These are phyloP conservation scores for Brachionichthys hirsutus DNA, from an alignment of 2,113 vertebrate genomes.

Conservation along the genomic window DNA sequence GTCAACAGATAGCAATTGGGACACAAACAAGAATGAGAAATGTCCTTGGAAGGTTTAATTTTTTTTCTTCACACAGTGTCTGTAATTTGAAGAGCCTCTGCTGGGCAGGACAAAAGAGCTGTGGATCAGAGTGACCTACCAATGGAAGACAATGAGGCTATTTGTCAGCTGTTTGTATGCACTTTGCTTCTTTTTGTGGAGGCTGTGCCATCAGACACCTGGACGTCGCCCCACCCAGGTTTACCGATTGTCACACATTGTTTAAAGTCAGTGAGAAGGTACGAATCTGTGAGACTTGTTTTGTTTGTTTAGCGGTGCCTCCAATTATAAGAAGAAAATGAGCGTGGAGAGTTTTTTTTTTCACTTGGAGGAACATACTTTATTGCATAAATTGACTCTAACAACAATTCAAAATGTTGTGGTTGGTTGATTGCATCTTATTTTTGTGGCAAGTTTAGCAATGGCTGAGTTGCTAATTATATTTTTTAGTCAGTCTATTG, in stretches of 20 bases:
- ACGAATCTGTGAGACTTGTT: background rate
- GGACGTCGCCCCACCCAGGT: conserved; percentile 10
- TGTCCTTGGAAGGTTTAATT: conserved; percentile 29
- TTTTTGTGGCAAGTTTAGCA: background rate
- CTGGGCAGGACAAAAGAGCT: conserved; percentile 23
- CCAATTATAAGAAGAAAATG: background rate
- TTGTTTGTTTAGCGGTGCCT: background rate
- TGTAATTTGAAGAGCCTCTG: conserved; percentile 26
- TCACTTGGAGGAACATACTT: background rate
- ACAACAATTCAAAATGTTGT: background rate
- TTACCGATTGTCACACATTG: conserved; percentile 19
- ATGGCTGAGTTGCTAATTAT: background rate
- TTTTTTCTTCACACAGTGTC: conserved; percentile 19
- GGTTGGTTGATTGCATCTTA: background rate
- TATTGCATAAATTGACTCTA: background rate
- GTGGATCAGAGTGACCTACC: conserved; percentile 29
- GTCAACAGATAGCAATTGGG: conserved; percentile 23
- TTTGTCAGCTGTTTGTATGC: conserved; percentile 23
- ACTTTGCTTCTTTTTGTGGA: conserved; percentile 6
- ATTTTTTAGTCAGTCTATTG: no score
- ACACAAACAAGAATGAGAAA: conserved; percentile 32
- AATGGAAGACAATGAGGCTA: conserved; percentile 14
- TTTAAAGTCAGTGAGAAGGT: conserved; percentile 9
- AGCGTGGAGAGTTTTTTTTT: no score
- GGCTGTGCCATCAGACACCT: conserved; percentile 23